Conservation (phyloP, 2,113 vertebrate species). For the Ochotona princeps region DNA sequence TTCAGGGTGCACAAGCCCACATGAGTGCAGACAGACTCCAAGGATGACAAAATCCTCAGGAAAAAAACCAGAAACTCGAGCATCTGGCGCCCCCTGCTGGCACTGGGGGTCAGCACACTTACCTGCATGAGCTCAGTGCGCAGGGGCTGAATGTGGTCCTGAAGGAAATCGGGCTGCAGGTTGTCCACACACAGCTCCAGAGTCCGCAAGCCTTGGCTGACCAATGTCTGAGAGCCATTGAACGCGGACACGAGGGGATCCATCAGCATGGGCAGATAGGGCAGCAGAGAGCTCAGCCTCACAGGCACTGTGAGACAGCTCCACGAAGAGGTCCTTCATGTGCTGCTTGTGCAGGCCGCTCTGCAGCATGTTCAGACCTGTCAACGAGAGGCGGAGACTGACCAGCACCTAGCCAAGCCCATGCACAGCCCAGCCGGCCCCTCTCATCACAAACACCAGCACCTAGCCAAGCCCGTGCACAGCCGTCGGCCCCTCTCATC, state of each 20-base stretch:
- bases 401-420: too few species aligned
- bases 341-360: conserved; percentile 99
- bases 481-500: too few species aligned
- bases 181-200: conserved; percentile 98
- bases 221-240: conserved; percentile 98
- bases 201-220: conserved; percentile 97
- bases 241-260: conserved; percentile 97
- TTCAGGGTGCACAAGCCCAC: background rate
- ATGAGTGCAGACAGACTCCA: background rate
- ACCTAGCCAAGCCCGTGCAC: too few species aligned
- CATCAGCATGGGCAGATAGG: conserved; percentile 98
- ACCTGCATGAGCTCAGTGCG: conserved; percentile 99
- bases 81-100: conserved; percentile 52
- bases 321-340: conserved; percentile 99
- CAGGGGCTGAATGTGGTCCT: conserved; percentile 98
- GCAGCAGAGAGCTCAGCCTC: conserved; percentile 95
- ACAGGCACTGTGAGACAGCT: conserved; percentile 98
- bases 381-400: background rate
- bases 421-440: too few species aligned
- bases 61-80: fast-evolving
- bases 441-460: too few species aligned
- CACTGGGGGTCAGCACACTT: background rate
- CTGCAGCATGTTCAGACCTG: conserved; percentile 98
- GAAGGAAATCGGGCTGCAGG: conserved; percentile 97
- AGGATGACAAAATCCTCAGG: fast-evolving